Evolutionary conservation across 2,797 vertebrate species (phyloP).

Genomic region (Chiroxiphia lanceolata): DNA sequence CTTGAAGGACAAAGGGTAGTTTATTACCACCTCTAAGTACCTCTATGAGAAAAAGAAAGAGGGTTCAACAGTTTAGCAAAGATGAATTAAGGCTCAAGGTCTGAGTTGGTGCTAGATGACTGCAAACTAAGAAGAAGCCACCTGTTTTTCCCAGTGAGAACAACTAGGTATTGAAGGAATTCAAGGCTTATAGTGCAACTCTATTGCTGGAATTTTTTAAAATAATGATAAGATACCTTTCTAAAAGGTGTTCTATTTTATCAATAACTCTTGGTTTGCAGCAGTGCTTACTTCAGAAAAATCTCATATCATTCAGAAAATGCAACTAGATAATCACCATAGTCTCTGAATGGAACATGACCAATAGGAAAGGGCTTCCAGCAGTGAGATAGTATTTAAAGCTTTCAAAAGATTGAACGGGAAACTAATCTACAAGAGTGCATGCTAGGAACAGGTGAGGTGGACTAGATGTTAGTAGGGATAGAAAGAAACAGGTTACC

Average conservation of each 20-base stretch:
- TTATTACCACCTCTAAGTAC: background rate
- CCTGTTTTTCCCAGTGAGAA: background rate
- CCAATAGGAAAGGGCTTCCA: background rate
- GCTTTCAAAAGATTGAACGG: background rate
- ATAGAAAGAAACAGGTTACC: background rate
- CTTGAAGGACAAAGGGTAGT: background rate
- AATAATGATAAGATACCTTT: background rate
- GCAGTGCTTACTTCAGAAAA: background rate
- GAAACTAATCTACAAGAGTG: fast-evolving
- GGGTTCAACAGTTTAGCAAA: background rate
- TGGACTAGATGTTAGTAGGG: background rate
- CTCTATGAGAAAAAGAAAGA: background rate
- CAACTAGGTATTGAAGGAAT: background rate
- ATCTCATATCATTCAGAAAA: background rate
- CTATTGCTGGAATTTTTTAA: background rate
- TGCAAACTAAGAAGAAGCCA: background rate
- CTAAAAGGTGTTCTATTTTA: background rate
- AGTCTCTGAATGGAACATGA: background rate
- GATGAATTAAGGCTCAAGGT: background rate
- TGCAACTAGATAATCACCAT: background rate
- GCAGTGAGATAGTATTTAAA: background rate
- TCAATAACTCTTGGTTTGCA: background rate
- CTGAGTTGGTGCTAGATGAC: background rate
- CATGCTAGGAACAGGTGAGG: background rate
- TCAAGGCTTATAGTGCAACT: background rate